These are phyloP conservation scores for Laodelphax striatellus DNA, from an alignment of 1,140 invertebrate genomes.

Conservation along the genomic window DNA sequence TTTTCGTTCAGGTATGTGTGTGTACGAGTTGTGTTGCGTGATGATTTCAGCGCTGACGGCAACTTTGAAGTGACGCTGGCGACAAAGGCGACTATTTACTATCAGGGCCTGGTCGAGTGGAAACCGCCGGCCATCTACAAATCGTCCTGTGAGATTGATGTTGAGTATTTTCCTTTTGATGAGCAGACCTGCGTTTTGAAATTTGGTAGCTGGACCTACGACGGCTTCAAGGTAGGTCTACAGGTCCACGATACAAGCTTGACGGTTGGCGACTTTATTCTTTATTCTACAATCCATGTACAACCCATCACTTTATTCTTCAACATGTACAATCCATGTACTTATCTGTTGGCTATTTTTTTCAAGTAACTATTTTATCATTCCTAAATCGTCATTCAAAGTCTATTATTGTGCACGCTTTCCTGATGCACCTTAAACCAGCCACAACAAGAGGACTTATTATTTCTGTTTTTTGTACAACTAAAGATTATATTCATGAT, in stretches of 20 bases:
- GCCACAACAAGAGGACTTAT: too few species aligned
- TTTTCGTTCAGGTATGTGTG: neutral
- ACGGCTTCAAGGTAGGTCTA: conserved; percentile 79
- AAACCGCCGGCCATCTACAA: conserved; percentile 93
- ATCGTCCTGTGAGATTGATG: conserved; percentile 87
- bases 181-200: conserved; percentile 90
- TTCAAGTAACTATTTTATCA: too few species aligned
- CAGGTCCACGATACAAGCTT: neutral
- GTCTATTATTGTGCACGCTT: too few species aligned
- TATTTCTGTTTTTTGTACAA: too few species aligned
- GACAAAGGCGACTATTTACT: conserved; percentile 89
- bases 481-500: too few species aligned
- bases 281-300: too few species aligned
- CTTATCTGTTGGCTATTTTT: too few species aligned
- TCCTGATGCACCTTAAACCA: too few species aligned
- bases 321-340: too few species aligned
- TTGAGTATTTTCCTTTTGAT: conserved; percentile 92
- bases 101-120: conserved; percentile 84
- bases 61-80: conserved; percentile 95
- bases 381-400: too few species aligned
- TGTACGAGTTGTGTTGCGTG: neutral
- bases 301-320: too few species aligned
- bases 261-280: too few species aligned
- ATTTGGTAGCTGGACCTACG: conserved; percentile 91
- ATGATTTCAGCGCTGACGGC: conserved; percentile 72